phyloP scores from a whole-genome alignment of 2,113 vertebrate genomes.

The Phyllopteryx taeniolatus region DNA sequence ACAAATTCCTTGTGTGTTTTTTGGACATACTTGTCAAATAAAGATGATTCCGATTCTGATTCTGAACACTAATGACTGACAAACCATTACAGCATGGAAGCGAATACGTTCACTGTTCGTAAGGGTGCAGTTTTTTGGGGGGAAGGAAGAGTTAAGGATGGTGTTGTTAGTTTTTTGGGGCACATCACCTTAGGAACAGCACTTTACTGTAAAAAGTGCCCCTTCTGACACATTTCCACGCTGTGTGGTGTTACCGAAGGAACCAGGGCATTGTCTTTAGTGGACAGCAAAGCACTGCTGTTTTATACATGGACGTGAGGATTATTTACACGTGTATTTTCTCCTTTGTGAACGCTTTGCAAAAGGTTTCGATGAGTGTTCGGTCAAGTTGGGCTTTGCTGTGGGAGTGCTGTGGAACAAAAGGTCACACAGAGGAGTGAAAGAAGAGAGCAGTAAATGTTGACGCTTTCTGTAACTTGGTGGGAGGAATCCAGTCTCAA shows the following conservation, averaged over 20 bases:
- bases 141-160: background rate
- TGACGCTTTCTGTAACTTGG: background rate
- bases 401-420: background rate
- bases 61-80: too few species aligned
- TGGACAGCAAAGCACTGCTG: background rate
- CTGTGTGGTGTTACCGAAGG: background rate
- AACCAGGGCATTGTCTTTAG: background rate
- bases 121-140: background rate
- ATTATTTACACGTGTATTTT: background rate
- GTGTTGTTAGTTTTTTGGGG: background rate
- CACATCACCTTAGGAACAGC: background rate
- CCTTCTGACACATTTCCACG: background rate
- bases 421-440: constrained; percentile 2
- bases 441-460: background rate
- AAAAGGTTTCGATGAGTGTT: background rate
- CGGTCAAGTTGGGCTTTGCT: background rate
- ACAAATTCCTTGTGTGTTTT: too few species aligned
- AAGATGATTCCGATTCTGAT: too few species aligned
- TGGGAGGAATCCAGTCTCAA: background rate
- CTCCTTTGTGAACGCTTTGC: background rate
- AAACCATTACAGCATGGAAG: background rate
- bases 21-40: too few species aligned
- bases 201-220: background rate
- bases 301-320: background rate
- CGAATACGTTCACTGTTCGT: background rate